Percentiles rank a stretch among this genome's conserved stretches.
phyloP scores from a whole-genome alignment of 2,888 invertebrate species.

The Xestia ashworthii region DNA sequence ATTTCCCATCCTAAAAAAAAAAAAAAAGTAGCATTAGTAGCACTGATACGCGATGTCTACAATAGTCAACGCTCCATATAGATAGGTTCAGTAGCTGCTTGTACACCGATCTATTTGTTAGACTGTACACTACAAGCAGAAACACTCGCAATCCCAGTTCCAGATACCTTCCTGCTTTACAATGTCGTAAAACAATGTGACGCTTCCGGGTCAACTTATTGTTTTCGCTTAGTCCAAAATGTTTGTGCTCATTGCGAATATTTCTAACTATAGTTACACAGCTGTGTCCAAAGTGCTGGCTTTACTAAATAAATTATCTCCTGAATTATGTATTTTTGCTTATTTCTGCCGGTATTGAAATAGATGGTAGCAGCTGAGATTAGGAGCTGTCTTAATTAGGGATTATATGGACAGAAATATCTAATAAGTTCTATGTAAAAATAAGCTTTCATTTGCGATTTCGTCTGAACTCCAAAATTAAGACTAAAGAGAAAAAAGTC shows the following conservation, averaged over 20 bases:
- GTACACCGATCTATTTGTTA: slow-evolving; percentile 10
- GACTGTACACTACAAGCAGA: slow-evolving; percentile 38
- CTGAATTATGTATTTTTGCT: slow-evolving; percentile 55
- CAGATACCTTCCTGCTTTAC: slow-evolving; percentile 64
- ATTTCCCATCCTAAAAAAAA: too few species aligned
- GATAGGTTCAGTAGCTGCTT: background rate
- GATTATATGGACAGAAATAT: slow-evolving; percentile 14
- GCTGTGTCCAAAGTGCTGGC: slow-evolving; percentile 45
- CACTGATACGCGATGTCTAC: background rate
- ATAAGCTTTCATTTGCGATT: background rate
- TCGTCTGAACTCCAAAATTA: background rate
- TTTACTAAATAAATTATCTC: slow-evolving; percentile 44
- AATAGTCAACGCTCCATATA: background rate
- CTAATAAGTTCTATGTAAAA: background rate
- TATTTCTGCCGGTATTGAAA: slow-evolving; percentile 16
- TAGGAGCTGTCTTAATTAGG: slow-evolving; percentile 31
- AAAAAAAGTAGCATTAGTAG: background rate
- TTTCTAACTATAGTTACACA: slow-evolving; percentile 62
- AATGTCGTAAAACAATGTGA: slow-evolving; percentile 69
- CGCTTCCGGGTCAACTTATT: slow-evolving; percentile 69
- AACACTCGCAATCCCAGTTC: slow-evolving; percentile 61
- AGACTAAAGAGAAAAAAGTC: background rate
- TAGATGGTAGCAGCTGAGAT: slow-evolving; percentile 30
- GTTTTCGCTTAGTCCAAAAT: slow-evolving; percentile 65
- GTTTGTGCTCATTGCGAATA: slow-evolving; percentile 61